Evolutionary conservation across 2,113 vertebrate genomes (phyloP).

Genomic region (Calyptommatus sinebrachiatus): DNA sequence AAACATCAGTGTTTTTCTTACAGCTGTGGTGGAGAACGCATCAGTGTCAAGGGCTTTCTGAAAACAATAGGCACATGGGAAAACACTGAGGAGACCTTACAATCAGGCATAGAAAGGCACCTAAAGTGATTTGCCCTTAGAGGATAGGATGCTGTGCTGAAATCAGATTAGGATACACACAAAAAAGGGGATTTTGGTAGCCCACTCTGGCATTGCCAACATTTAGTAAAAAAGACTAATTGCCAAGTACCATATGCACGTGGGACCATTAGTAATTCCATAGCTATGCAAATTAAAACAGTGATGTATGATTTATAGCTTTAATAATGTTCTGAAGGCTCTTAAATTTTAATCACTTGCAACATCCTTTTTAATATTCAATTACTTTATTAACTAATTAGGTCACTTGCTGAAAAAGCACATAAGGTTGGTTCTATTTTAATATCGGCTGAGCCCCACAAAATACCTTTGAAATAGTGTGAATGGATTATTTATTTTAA

Average conservation of each 20-base stretch:
- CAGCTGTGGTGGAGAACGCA: rapidly evolving
- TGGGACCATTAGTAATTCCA: slow-evolving; percentile 81
- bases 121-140: not conserved
- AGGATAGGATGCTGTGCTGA: slow-evolving; percentile 49
- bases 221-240: slow-evolving; percentile 81
- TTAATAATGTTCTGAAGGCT: slow-evolving; percentile 86
- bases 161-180: slow-evolving; percentile 42
- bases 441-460: slow-evolving; percentile 79
- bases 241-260: slow-evolving; percentile 73
- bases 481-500: slow-evolving; percentile 86
- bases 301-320: slow-evolving; percentile 87
- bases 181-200: slow-evolving; percentile 55
- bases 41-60: rapidly evolving
- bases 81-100: not conserved
- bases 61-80: not conserved
- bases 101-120: not conserved
- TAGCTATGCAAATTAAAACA: slow-evolving; percentile 86
- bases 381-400: slow-evolving; percentile 90
- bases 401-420: slow-evolving; percentile 86
- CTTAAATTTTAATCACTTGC: slow-evolving; percentile 89
- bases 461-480: slow-evolving; percentile 81
- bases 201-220: slow-evolving; percentile 65
- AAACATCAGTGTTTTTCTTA: not conserved
- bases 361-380: slow-evolving; percentile 89
- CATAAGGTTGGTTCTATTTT: slow-evolving; percentile 81